Evolutionary conservation across 2,888 invertebrate species (phyloP), one percentile per base, ranked within the genome.

Genomic region (Crematogaster levior): DNA sequence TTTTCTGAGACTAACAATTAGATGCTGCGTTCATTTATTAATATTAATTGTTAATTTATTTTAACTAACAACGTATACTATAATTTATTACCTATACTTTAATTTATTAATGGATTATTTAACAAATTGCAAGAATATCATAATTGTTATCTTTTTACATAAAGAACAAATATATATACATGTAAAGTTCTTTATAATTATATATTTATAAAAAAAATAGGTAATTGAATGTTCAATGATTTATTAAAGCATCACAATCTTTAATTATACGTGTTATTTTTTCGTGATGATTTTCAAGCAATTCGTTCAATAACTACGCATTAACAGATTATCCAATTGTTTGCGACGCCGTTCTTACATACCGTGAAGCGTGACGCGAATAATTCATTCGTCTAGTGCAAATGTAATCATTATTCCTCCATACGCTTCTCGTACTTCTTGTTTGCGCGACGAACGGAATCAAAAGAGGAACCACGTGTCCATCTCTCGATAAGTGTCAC

Each of bases 241-340:
- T 61, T 46, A 6, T 2, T 43, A 3, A 70, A 40, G 4, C 4
- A 5, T 24, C 15, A 58, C 34, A 0, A 18, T 5, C 5, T 65
- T 66, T 51, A 18, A 24, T 63, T 34, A 48, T 7, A 7, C 12
- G 7, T 24, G 12, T 24, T 46, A 48, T 3, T 27, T 63, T 43
- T 65, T 18, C 27, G 12, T 6, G 18, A 3, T 40, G n/a, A 53
- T 68, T 51, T 75, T 40, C 3, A 30, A 9, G 15, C n/a, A 1
- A 51, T 68, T 65, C 1, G 2, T 37, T 37, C 12, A 27, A 40
- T 27, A 70, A 51, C 51, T n/a, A 15, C 21, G 46, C 15, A 37
- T 37, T 75, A 75, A 75, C n/a, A 27, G 30, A 37, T 53, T 10
- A 27, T 75, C 70, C 68, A 75, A 75, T 75, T 75, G 30, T 75